A percentile compares a stretch with the other conserved stretches of the same genome.
Evolutionary conservation across 2,888 invertebrate genomes (phyloP).

Genomic region (Ichneumoninae sp.): DNA sequence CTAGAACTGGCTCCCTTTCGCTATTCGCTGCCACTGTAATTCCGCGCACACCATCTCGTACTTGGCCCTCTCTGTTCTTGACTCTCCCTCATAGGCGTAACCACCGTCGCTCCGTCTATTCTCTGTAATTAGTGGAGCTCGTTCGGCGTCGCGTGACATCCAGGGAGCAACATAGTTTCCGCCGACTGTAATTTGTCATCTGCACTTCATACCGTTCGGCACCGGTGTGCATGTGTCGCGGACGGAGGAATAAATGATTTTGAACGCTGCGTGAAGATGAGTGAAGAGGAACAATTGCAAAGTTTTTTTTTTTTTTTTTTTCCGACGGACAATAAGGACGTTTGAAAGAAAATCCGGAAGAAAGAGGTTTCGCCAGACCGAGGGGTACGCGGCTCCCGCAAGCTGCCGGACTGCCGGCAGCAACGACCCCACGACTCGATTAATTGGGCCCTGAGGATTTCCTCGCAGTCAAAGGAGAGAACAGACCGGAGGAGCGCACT

Average conservation of each 20-base stretch:
- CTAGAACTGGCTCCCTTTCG: conserved; percentile 20
- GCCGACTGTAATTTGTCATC: not conserved
- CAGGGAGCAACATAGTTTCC: conserved; percentile 1
- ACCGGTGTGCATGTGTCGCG: not conserved
- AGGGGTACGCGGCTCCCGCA: conserved; percentile 20
- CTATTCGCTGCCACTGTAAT: not conserved
- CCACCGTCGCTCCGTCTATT: conserved; percentile 19
- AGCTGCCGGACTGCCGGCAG: conserved; percentile 34
- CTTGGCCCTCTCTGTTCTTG: conserved; percentile 19
- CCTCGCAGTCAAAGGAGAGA: conserved; percentile 60
- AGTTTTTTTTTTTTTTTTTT: conserved; percentile 14
- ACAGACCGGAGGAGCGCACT: conserved; percentile 45
- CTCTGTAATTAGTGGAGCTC: conserved; percentile 39
- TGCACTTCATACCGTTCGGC: not conserved
- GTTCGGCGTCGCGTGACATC: not conserved
- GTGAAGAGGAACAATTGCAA: not conserved
- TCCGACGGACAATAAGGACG: conserved; percentile 17
- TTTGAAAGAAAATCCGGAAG: conserved; percentile 32
- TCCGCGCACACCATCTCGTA: conserved; percentile 5
- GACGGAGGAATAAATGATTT: conserved; percentile 5
- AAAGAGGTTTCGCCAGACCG: conserved; percentile 11
- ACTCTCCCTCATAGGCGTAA: conserved; percentile 29
- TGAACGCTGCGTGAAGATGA: not conserved
- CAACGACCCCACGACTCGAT: conserved; percentile 57
- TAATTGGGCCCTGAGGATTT: conserved; percentile 68